Base-by-base conservation (phyloP, 1,140 invertebrate species). In the Cecropterus lyciades region DNA sequence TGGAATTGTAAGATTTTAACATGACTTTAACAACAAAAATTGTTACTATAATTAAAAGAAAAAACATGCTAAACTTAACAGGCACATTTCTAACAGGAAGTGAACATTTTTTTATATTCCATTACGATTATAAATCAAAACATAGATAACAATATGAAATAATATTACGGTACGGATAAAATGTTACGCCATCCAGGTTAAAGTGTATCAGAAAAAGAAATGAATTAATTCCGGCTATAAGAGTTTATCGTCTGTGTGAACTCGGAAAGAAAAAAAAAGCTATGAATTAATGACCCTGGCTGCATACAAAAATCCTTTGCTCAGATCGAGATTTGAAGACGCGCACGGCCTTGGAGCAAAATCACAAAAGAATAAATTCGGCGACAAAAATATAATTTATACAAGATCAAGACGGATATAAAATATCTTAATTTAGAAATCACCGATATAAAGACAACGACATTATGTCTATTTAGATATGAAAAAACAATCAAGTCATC, bases 401-500 rank as follows among this genome's bases (percentile, higher is more conserved):
- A 20, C 16, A 15, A n/a, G 1, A 24, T 11, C 16, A 40, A 40
- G 5, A 10, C 11, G 4, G 37, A 11, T 40, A 17, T 15, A 40
- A 20, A 43, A 43, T 43, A 56, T 16, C n/a, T 14, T 24, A 24
- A 43, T 20, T 17, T 20, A 30, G 11, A 45, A 27, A 49, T 40
- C 30, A 20, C 15, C 16, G 10, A 40, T 33, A 40, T 20, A 43
- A n/a, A 14, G 15, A 20, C 30, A 62, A 13, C 11, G 20, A 10
- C 53, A 56, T 30, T 7, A 7, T 46, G 14, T 14, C 40, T 43
- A 20, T 37, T 43, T 43, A 43, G 55, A 30, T 45, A 63, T 11
- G 46, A 42, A 63, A 62, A 52, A 63, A 52, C 30, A 63, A 51
- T 63, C 42, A 45, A 64, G 27, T 71, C 78, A 75, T 72, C 62